Conservation (phyloP, 2,113 vertebrate genomes). For the Ptychochromis oligacanthus region DNA sequence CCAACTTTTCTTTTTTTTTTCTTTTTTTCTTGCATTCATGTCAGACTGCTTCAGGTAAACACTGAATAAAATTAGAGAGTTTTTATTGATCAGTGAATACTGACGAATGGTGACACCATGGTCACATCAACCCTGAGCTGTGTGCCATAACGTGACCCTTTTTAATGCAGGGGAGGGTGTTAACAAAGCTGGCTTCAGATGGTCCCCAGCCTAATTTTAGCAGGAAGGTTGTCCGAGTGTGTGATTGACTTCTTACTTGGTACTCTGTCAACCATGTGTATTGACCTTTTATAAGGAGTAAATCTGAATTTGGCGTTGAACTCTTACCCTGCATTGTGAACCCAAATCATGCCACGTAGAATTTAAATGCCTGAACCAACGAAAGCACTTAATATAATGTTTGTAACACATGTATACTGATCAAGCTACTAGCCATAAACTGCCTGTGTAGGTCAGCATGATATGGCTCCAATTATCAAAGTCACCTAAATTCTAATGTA, state of each 20-base stretch:
- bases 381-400: conserved; percentile 73
- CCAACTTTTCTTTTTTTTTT: conserved; percentile 10
- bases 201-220: conserved; percentile 36
- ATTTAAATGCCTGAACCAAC: conserved; percentile 70
- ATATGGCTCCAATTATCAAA: conserved; percentile 70
- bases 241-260: conserved; percentile 45
- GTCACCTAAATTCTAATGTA: conserved; percentile 75
- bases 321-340: conserved; percentile 59
- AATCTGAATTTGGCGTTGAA: conserved; percentile 54
- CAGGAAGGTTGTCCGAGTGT: conserved; percentile 19
- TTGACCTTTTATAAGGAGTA: conserved; percentile 14
- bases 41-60: conserved; percentile 78
- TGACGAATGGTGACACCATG: conserved; percentile 48
- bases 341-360: conserved; percentile 59
- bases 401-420: conserved; percentile 69
- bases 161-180: conserved; percentile 42
- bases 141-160: conserved; percentile 63
- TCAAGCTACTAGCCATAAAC: conserved; percentile 66
- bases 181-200: conserved; percentile 44
- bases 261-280: conserved; percentile 23
- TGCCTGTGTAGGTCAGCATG: conserved; percentile 74
- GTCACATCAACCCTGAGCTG: conserved; percentile 54
- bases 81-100: conserved; percentile 53
- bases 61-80: conserved; percentile 69
- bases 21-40: conserved; percentile 41